phyloP scores from a whole-genome alignment of 1,140 invertebrate species.

The Drosophila pandora region DNA sequence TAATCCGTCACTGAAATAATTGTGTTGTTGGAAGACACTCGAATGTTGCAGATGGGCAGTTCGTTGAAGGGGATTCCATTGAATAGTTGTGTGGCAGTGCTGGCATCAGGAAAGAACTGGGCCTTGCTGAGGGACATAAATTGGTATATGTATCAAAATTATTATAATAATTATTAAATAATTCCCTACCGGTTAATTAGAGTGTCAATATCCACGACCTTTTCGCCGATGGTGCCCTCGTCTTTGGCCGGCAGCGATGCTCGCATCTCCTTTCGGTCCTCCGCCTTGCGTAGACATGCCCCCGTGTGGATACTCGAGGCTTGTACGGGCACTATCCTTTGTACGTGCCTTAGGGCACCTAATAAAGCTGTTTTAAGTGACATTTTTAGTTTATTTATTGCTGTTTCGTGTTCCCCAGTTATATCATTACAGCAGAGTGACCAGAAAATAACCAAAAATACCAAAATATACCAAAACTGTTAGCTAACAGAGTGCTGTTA shows the following conservation, averaged over 20 bases:
- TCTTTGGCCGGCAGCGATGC: constrained; percentile 86
- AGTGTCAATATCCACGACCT: constrained; percentile 86
- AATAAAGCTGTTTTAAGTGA: constrained; percentile 56
- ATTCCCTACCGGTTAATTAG: constrained; percentile 76
- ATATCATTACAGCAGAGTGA: constrained; percentile 34
- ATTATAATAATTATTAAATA: constrained; percentile 4
- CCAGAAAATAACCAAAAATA: neutral
- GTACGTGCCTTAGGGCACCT: constrained; percentile 30
- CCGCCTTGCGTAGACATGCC: constrained; percentile 83
- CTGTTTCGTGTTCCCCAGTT: constrained; percentile 16
- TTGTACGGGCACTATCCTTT: constrained; percentile 14
- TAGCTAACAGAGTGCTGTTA: neutral
- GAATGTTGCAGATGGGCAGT: constrained; percentile 92
- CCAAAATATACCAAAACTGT: neutral
- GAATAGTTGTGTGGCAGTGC: constrained; percentile 90
- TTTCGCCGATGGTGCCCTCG: constrained; percentile 89
- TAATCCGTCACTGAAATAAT: constrained; percentile 90
- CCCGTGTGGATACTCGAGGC: constrained; percentile 78
- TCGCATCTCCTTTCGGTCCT: constrained; percentile 86
- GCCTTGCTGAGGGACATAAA: constrained; percentile 85
- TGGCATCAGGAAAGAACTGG: constrained; percentile 89
- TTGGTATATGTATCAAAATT: neutral
- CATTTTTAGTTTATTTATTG: constrained; percentile 46
- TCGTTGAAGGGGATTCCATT: constrained; percentile 91
- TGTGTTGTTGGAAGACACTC: constrained; percentile 94